Evolutionary conservation across 2,113 vertebrate genomes (phyloP).

Genomic region (Nibea coibor): DNA sequence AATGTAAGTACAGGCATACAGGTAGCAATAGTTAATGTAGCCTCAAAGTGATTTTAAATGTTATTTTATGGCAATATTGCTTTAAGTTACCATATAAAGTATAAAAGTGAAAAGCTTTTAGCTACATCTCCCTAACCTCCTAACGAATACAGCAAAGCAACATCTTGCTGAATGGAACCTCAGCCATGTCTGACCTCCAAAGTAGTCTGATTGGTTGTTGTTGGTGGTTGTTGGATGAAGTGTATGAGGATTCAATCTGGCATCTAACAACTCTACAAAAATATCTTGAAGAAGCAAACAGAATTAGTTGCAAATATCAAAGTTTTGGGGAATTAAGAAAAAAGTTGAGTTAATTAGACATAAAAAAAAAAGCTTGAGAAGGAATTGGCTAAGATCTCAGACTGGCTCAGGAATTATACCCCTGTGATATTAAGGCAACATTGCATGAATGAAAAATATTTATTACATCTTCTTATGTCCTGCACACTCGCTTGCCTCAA

Average conservation of each 20-base stretch:
- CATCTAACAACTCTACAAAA: neutral
- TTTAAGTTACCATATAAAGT: too few relatives aligned
- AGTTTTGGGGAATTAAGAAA: neutral
- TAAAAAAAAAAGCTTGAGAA: neutral
- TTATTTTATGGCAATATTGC: too few relatives aligned
- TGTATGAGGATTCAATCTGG: neutral
- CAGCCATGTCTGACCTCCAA: neutral
- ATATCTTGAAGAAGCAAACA: neutral
- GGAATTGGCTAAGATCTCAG: neutral
- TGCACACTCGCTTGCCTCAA: neutral
- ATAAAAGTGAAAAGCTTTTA: neutral
- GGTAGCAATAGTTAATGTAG: too few relatives aligned
- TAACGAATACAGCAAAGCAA: neutral
- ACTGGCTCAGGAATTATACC: neutral
- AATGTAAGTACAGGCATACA: too few relatives aligned
- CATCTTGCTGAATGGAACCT: neutral
- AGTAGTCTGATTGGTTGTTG: neutral
- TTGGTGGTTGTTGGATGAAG: too few relatives aligned
- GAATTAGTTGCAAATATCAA: conserved; percentile 9
- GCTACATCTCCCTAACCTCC: neutral
- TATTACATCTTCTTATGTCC: neutral
- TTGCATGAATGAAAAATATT: neutral
- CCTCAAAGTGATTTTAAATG: too few relatives aligned
- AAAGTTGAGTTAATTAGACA: conserved; percentile 1
- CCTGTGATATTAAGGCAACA: neutral